These are phyloP conservation scores for Clarias fuscus DNA, from an alignment of 2,797 vertebrate species.

Conservation along the genomic window DNA sequence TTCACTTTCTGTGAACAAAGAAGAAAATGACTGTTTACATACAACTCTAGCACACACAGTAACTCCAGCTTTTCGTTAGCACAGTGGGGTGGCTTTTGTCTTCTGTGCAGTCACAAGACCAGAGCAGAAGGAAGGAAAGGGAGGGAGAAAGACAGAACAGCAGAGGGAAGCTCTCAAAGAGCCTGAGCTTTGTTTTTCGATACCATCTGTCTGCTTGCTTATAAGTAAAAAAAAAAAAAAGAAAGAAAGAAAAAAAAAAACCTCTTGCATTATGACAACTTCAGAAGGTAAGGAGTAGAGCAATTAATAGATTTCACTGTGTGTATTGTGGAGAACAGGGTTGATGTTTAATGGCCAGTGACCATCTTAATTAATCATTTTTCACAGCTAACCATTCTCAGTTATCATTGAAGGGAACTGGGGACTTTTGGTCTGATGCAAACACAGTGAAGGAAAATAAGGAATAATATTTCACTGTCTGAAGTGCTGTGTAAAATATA, in stretches of 20 bases:
- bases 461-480: not conserved
- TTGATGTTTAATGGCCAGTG: not conserved
- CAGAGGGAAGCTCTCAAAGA: slow-evolving; percentile 35
- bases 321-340: not conserved
- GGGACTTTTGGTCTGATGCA: not conserved
- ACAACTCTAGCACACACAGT: not conserved
- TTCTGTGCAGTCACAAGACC: slow-evolving; percentile 63
- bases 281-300: slow-evolving; percentile 82
- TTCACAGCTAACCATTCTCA: not conserved
- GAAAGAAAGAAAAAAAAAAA: too few species aligned
- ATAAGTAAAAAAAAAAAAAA: slow-evolving; percentile 49
- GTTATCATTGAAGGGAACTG: not conserved
- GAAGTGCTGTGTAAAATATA: not conserved
- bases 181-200: slow-evolving; percentile 36
- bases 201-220: slow-evolving; percentile 38
- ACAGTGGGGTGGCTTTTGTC: slow-evolving; percentile 59
- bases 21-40: slow-evolving; percentile 11
- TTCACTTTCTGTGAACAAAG: not conserved
- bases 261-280: slow-evolving; percentile 76
- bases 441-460: not conserved
- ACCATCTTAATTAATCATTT: not conserved
- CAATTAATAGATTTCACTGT: slow-evolving; percentile 25
- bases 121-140: slow-evolving; percentile 60
- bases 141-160: slow-evolving; percentile 46
- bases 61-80: slow-evolving; percentile 24